Conservation (phyloP, 2,797 vertebrate species). For the Microcaecilia unicolor region DNA sequence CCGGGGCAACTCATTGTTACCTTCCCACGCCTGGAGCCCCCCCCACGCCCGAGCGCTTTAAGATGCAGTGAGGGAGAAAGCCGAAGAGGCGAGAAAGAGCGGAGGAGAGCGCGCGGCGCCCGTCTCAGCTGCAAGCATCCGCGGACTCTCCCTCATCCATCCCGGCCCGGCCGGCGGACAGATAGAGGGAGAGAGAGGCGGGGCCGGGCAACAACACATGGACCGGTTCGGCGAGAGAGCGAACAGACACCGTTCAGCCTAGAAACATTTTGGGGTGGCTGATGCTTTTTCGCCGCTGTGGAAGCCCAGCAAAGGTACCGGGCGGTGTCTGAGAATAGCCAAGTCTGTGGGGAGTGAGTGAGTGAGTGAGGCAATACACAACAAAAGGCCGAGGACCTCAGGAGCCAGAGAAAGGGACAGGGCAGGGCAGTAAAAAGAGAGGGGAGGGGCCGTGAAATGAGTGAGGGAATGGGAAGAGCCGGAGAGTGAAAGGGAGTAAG, state of each 20-base stretch:
- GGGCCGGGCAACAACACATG: not conserved
- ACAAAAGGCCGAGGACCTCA: not conserved
- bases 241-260: not conserved
- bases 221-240: not conserved
- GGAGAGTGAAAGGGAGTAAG: slow-evolving; percentile 19
- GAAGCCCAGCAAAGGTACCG: too few species aligned
- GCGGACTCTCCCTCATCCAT: too few species aligned
- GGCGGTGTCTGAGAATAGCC: not conserved
- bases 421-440: not conserved
- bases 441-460: not conserved
- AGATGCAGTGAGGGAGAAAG: too few species aligned
- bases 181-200: not conserved
- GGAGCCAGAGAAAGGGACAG: not conserved
- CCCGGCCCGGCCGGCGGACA: not conserved
- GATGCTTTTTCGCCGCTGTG: too few species aligned
- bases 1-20: too few species aligned
- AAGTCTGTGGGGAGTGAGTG: too few species aligned
- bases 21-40: too few species aligned
- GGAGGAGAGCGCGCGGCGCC: too few species aligned
- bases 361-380: not conserved
- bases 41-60: too few species aligned
- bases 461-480: not conserved
- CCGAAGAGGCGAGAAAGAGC: too few species aligned
- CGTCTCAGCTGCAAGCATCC: too few species aligned
- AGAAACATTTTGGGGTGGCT: too few species aligned